Base-by-base conservation (phyloP, 2,888 invertebrate species). In the Mythimna impura region DNA sequence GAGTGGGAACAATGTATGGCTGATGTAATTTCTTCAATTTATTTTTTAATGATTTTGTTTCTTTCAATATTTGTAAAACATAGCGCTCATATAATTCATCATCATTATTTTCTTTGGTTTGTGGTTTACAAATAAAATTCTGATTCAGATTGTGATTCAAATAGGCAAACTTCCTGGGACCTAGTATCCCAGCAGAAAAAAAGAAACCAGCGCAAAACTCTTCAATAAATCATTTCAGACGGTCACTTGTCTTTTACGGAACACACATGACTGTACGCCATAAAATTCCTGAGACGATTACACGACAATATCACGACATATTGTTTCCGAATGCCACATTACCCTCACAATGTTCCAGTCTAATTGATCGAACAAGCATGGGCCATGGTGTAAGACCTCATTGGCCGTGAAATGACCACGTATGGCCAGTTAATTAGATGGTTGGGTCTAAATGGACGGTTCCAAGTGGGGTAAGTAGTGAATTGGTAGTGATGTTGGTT, bases 331-430 rank as follows among this genome's bases (percentile, higher is more conserved):
- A 6, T 47, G 20, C 50, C 10, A 64, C 67, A 43, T 76, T 68
- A 50, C 17, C 20, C 40, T 60, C n/a, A 69, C 54, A 36, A 2
- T 62, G 78, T 84, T 85, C 85, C 69, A 81, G 72, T 84, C 83
- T 81, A 73, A 78, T 85, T 73, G 57, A 65, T 62, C 50, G 20
- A 57, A 55, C 65, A 40, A 73, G 25, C 64, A 57, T 65, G n/a
- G 66, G 7, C 34, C 52, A 78, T 80, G 82, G 63, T 55, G 74
- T 70, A 76, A 76, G 47, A 43, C 22, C 69, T 70, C 62, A 72
- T 70, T 75, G 76, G 8, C 69, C 71, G 58, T 76, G 43, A 85
- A 84, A 84, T 84, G 47, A 73, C 64, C 34, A 74, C 66, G 67
- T 69, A 47, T 25, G 58, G 43, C 57, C 25, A 75, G 34, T 57